phyloP scores from a whole-genome alignment of 2,888 invertebrate species.

The Orthosia cruda region DNA sequence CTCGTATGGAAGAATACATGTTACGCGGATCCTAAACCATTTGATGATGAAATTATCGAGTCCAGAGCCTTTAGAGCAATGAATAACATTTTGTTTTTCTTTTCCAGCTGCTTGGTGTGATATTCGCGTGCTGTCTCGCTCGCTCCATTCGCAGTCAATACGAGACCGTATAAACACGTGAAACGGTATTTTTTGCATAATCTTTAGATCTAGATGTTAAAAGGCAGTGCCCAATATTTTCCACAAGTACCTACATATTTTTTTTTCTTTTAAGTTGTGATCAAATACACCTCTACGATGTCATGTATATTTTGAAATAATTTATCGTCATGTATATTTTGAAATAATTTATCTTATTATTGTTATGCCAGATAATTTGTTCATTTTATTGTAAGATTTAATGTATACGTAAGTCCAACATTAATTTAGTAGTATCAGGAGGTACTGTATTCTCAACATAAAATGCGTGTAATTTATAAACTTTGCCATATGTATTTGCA shows the following conservation, averaged over 20 bases:
- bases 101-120: conserved; percentile 96
- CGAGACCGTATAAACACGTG: conserved; percentile 94
- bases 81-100: conserved; percentile 3
- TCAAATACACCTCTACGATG: conserved; percentile 69
- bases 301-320: conserved; percentile 77
- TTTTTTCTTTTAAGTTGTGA: conserved; percentile 71
- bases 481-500: conserved; percentile 62
- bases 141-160: conserved; percentile 98
- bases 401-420: conserved; percentile 65
- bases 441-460: conserved; percentile 39
- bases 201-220: conserved; percentile 44
- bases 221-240: conserved; percentile 54
- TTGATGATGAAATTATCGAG: not conserved
- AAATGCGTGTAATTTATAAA: conserved; percentile 45
- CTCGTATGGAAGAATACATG: no score
- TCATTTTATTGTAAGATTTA: conserved; percentile 68
- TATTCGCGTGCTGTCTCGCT: conserved; percentile 98
- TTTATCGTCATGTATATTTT: conserved; percentile 78
- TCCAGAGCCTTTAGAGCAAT: not conserved
- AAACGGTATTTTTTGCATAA: conserved; percentile 33
- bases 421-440: conserved; percentile 42
- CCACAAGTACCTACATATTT: conserved; percentile 42
- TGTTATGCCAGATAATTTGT: conserved; percentile 70
- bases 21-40: not conserved
- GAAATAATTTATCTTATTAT: conserved; percentile 75